phyloP scores from a whole-genome alignment of 2,888 invertebrate genomes.

The Eudemis profundana region DNA sequence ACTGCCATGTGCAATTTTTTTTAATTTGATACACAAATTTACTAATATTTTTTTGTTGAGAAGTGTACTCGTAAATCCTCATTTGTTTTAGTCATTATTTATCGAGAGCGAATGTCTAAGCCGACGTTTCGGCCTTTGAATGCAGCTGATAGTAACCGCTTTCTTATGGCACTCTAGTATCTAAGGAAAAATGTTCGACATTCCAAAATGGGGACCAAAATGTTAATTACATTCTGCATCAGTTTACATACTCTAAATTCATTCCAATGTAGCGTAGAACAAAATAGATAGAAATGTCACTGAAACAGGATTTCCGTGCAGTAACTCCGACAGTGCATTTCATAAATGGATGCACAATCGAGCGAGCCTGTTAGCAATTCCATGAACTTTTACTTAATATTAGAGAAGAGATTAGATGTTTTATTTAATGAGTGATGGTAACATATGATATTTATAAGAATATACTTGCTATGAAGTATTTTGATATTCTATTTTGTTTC shows the following conservation, averaged over 20 bases:
- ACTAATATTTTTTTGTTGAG: constrained; percentile 69
- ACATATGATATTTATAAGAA: constrained; percentile 81
- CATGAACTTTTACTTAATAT: constrained; percentile 77
- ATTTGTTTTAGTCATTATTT: constrained; percentile 74
- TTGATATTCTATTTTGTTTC: constrained; percentile 79
- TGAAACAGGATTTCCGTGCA: constrained; percentile 50
- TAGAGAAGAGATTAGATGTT: constrained; percentile 82
- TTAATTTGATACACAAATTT: constrained; percentile 68
- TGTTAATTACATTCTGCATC: constrained; percentile 57
- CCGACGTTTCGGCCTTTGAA: constrained; percentile 59
- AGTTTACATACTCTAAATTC: constrained; percentile 53
- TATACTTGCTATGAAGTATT: constrained; percentile 77
- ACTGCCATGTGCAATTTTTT: constrained; percentile 83
- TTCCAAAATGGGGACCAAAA: constrained; percentile 81
- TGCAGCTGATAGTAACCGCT: constrained; percentile 64
- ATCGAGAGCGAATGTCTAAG: constrained; percentile 68
- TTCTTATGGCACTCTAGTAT: constrained; percentile 57
- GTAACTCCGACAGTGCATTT: constrained; percentile 42
- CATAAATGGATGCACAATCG: constrained; percentile 43
- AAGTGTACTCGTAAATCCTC: constrained; percentile 66
- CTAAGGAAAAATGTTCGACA: constrained; percentile 71
- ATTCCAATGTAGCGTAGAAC: constrained; percentile 52
- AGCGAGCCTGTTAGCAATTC: constrained; percentile 75
- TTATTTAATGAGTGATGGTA: constrained; percentile 83
- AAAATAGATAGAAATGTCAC: constrained; percentile 53